These are phyloP conservation scores for Saxicola maurus DNA, from an alignment of 2,797 vertebrate genomes.

Conservation along the genomic window DNA sequence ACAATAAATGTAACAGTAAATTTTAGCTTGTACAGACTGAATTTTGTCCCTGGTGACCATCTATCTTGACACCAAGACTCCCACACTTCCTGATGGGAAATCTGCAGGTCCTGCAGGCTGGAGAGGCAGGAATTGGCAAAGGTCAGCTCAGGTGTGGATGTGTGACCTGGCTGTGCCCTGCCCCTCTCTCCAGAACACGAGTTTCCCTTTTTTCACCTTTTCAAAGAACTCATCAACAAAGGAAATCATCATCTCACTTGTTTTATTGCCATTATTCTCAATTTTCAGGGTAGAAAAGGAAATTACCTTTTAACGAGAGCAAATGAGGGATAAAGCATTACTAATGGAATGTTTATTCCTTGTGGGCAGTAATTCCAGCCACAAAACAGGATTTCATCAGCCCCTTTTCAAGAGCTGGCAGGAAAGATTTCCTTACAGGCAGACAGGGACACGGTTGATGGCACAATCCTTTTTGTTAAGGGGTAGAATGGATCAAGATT, in stretches of 20 bases:
- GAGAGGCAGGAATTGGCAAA: not conserved
- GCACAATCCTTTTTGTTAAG: not conserved
- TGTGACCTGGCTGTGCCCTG: not conserved
- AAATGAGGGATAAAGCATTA: not conserved
- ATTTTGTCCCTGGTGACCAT: too few species aligned
- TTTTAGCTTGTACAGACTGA: too few species aligned
- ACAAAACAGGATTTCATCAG: not conserved
- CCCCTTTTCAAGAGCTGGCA: not conserved
- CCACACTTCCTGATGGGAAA: not conserved
- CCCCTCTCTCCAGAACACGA: not conserved
- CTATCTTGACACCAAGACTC: too few species aligned
- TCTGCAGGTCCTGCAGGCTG: not conserved
- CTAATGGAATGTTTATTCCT: not conserved
- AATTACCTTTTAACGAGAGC: not conserved
- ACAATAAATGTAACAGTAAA: too few species aligned
- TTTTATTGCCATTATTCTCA: not conserved
- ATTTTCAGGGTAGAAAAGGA: not conserved
- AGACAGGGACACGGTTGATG: not conserved
- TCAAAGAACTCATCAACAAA: not conserved
- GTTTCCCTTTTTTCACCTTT: not conserved
- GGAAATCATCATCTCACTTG: not conserved
- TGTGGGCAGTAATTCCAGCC: not conserved
- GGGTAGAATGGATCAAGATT: not conserved
- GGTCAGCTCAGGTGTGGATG: not conserved
- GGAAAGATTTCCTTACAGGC: not conserved